Percentiles rank a stretch among this genome's conserved stretches.
These are phyloP conservation scores for Aphelinus atriplicis DNA, from an alignment of 1,140 invertebrate species.

Conservation along the genomic window DNA sequence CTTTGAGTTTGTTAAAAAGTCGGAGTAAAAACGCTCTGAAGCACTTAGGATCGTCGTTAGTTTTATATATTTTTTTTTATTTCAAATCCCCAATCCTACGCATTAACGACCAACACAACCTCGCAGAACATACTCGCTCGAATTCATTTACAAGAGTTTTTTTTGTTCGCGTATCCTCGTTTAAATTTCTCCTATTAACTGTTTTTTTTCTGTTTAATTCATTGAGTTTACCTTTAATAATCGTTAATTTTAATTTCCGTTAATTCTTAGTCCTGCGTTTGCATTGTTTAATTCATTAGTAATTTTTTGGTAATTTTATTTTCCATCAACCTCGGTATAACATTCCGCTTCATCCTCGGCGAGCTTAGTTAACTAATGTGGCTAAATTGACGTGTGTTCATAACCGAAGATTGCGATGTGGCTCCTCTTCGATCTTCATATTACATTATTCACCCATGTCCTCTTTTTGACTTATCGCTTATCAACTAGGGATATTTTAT, in stretches of 20 bases:
- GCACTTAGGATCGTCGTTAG: slow-evolving; percentile 34
- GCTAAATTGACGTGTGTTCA: slow-evolving; percentile 58
- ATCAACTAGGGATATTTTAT: slow-evolving; percentile 18
- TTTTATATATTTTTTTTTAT: slow-evolving; percentile 8
- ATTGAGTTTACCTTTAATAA: slow-evolving; percentile 35
- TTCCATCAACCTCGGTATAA: background rate
- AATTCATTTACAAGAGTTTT: background rate
- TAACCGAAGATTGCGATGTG: slow-evolving; percentile 17
- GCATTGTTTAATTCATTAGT: slow-evolving; percentile 27
- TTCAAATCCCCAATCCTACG: background rate
- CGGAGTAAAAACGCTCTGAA: slow-evolving; percentile 37
- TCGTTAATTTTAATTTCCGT: slow-evolving; percentile 34
- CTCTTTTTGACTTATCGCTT: background rate
- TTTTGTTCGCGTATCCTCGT: background rate
- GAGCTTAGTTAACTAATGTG: slow-evolving; percentile 52
- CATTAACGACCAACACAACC: background rate
- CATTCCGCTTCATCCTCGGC: slow-evolving; percentile 36
- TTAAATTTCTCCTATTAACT: background rate
- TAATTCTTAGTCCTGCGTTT: slow-evolving; percentile 25
- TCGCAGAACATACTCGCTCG: background rate
- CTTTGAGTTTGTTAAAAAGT: slow-evolving; percentile 36
- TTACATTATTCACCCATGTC: background rate
- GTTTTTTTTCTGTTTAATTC: slow-evolving; percentile 20
- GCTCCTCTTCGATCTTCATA: slow-evolving; percentile 22
- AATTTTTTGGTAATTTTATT: slow-evolving; percentile 7